phyloP scores from a whole-genome alignment of 2,888 invertebrate genomes.

The Drosophila lacicola region DNA sequence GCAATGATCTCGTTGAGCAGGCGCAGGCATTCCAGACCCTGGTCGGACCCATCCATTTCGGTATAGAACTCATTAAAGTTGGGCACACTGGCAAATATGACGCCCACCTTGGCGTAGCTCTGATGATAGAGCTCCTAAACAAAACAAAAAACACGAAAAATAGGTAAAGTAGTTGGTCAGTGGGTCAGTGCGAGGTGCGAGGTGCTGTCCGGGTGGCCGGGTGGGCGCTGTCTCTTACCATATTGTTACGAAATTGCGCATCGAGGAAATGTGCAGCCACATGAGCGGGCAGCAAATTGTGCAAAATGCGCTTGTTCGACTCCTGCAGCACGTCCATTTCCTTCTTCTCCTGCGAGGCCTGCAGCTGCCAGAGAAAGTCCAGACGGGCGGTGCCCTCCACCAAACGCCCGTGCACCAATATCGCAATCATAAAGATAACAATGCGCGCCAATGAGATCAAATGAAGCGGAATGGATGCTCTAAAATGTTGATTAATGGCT shows the following conservation, averaged over 20 bases:
- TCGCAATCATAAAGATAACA: conserved; percentile 92
- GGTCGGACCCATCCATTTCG: conserved; percentile 96
- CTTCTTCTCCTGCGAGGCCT: conserved; percentile 95
- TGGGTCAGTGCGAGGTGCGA: background rate
- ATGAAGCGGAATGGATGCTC: conserved; percentile 91
- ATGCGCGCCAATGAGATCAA: conserved; percentile 92
- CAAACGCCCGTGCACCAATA: conserved; percentile 92
- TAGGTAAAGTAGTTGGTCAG: conserved; percentile 8
- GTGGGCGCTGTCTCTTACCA: conserved; percentile 86
- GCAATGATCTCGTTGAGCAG: conserved; percentile 96
- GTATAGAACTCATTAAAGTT: conserved; percentile 98
- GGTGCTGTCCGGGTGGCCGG: background rate
- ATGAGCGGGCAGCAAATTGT: conserved; percentile 95
- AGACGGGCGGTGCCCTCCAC: conserved; percentile 96
- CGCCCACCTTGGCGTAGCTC: conserved; percentile 95
- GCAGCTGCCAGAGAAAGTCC: conserved; percentile 93
- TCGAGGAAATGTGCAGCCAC: conserved; percentile 96
- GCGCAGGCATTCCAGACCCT: conserved; percentile 94
- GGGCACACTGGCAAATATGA: conserved; percentile 96
- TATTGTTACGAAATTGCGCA: conserved; percentile 94
- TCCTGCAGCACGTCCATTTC: conserved; percentile 97
- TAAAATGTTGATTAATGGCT: conserved; percentile 65
- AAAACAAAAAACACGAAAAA: background rate
- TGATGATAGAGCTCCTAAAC: conserved; percentile 95
- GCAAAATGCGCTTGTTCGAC: conserved; percentile 94